These are phyloP conservation scores for Tinea semifulvella DNA, from an alignment of 2,888 invertebrate species.

Conservation along the genomic window DNA sequence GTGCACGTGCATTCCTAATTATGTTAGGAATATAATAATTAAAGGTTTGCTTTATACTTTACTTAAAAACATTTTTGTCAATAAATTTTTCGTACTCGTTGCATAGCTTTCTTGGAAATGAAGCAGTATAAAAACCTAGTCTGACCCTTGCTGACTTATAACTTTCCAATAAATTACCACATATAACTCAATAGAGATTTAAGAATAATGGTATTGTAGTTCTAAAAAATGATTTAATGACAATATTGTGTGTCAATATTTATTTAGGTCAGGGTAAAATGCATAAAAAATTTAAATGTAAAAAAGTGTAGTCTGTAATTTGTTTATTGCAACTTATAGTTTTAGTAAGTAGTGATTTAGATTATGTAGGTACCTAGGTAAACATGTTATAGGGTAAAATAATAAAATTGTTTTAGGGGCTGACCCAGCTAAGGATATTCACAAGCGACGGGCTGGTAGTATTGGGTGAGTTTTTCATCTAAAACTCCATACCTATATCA, in stretches of 20 bases:
- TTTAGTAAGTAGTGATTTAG: not conserved
- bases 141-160: conserved; percentile 11
- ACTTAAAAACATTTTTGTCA: not conserved
- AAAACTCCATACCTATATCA: no score
- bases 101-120: not conserved
- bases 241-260: not conserved
- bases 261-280: conserved; percentile 12
- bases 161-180: conserved; percentile 5
- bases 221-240: not conserved
- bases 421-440: conserved; percentile 82
- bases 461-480: conserved; percentile 82
- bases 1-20: no score
- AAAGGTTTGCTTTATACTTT: not conserved
- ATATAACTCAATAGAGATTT: no score
- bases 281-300: not conserved
- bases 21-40: no score
- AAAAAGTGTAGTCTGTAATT: not conserved
- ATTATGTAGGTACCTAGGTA: not conserved
- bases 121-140: not conserved
- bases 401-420: conserved; percentile 66
- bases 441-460: conserved; percentile 81
- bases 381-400: conserved; percentile 5
- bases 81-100: not conserved
- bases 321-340: not conserved
- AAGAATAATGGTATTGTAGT: no score